Base-by-base conservation (phyloP, 2,888 invertebrate species). In the Cheilosia urbana region DNA sequence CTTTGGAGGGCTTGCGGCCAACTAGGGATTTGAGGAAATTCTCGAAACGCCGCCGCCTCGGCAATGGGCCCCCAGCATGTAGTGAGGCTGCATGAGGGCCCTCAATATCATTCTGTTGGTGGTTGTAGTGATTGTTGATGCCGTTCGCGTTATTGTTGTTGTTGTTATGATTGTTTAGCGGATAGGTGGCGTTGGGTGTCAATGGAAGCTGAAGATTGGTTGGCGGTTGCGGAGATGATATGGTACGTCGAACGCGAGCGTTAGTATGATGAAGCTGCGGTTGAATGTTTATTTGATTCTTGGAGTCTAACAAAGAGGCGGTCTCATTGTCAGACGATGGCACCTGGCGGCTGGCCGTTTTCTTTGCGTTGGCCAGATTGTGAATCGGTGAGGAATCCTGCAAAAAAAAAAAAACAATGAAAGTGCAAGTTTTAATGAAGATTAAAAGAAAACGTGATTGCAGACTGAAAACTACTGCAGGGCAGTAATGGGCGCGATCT, bases 361-460 rank as follows among this genome's bases (percentile, higher is more conserved):
- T 91, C 91, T 90, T 91, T 89, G 90, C 89, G 88, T 91, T 91
- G 89, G 92, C 92, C 92, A 92, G 92, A 89, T 92, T 92, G 91
- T 91, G 92, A 71, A 91, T 90, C 88, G 92, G 92, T 85, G 92
- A 92, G 87, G 92, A 92, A 87, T 92, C 92, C 92, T 92, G 79
- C n/a, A 89, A 88, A n/a, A 19, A 49, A 72, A 49, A 72, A 58
- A 71, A 55, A 30, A 1, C 40, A 53, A 40, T 13, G 6, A 19
- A n/a, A 15, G 24, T 53, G 21, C 24, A 2, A 60, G 40, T 40
- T 0, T 24, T 5, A 27, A 27, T 4, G 4, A 0, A 47, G 15
- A 9, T 27, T 21, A 21, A 5, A 53, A 13, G 6, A 15, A 40
- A 30, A 30, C 1, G 2, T 9, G 7, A 7, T 27, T 7, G 6